Base-by-base conservation (phyloP, 2,888 invertebrate genomes). In the Hirudinaria manillensis region DNA sequence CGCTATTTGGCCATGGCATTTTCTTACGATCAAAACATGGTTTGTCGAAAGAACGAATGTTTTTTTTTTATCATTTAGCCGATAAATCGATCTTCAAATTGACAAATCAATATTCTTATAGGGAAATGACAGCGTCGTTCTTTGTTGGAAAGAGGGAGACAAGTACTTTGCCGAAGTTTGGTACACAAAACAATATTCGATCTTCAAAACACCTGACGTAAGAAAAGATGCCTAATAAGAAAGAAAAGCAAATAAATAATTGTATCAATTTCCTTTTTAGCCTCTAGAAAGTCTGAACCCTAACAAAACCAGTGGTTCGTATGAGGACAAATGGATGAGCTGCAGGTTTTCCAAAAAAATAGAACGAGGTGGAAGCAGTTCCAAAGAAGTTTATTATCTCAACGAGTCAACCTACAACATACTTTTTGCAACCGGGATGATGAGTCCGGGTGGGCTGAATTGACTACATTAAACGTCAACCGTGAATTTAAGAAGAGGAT, bases 11-110 rank as follows among this genome's bases (percentile, higher is more conserved):
- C 73, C 55, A 34, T 73, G 13, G 73, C 65, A 2, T 73, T 73
- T 36, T 73, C 73, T 13, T 56, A 34, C 32, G 73, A 73, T n/a
- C 19, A 29, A 21, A 19, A 73, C 61, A 73, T 73, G 73, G 73
- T 73, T 70, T 45, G 71, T 36, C 0, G n/a, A 36, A 24, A 29
- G n/a, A 29, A 16, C 10, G 10, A 68, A 34, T 34, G 3, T n/a
- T 36, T 3, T 29, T 61, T 1, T 61, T 61, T 61, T n/a, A 3
- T 61, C 3, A 7, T 16, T 61, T 19, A 19, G 61, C 7, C 21
- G 32, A 67, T 32, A 67, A 32, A 24, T 67, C 29, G 16, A 32
- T n/a, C 4, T 68, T 34, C 13, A 24, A 65, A 16, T 65, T 21
- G 24, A 65, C 24, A 29, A 65, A 19, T 27, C 21, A 53, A 53